Evolutionary conservation across 2,113 vertebrate genomes (phyloP).

Genomic region (Colaptes auratus): DNA sequence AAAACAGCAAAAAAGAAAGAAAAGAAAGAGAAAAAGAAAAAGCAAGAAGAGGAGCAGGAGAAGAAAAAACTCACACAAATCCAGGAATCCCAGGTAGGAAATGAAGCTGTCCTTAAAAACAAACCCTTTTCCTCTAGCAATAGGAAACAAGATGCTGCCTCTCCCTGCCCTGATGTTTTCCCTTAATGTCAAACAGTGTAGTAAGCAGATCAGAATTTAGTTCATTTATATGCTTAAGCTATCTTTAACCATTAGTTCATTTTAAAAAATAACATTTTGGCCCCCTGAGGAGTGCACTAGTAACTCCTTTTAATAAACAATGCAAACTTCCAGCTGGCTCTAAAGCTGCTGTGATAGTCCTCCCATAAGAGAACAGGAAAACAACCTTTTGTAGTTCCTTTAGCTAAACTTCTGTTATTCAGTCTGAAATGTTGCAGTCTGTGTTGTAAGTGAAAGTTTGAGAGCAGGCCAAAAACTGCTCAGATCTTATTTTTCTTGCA

Average conservation of each 20-base stretch:
- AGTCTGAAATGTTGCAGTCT: background rate
- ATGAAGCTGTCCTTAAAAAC: background rate
- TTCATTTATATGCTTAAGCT: background rate
- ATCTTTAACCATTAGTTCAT: background rate
- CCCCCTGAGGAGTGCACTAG: background rate
- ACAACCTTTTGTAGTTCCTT: background rate
- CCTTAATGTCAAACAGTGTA: background rate
- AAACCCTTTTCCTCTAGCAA: background rate
- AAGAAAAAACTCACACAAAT: constrained; percentile 96
- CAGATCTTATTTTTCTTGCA: background rate
- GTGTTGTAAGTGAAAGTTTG: background rate
- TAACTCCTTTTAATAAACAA: background rate
- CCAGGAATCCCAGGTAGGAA: constrained; percentile 92
- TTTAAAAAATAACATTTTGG: background rate
- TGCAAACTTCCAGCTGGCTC: background rate
- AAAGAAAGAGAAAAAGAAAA: constrained; percentile 98
- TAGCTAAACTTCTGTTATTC: background rate
- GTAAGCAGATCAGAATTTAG: background rate
- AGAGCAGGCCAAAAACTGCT: background rate
- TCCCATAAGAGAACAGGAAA: background rate
- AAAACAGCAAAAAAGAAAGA: constrained; percentile 98
- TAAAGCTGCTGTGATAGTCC: background rate
- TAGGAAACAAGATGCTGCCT: background rate
- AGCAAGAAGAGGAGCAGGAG: constrained; percentile 95
- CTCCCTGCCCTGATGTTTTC: background rate